A percentile compares a stretch with the other conserved stretches of the same genome.
Evolutionary conservation across 2,888 invertebrate species (phyloP).

Genomic region (Drosophila falleni): DNA sequence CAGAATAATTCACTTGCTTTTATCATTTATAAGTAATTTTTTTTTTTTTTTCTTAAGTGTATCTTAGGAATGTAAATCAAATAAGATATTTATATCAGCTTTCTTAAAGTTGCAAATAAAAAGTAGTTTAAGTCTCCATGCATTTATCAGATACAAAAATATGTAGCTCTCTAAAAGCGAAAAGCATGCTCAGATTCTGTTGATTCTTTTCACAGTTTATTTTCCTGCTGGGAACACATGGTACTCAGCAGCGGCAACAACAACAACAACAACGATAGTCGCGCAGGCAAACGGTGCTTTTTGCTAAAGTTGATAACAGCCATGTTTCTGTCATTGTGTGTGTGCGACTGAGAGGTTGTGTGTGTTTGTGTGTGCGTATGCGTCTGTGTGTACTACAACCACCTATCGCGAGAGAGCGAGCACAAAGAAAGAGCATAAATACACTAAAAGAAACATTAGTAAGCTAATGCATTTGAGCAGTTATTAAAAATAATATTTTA

Average conservation of each 20-base stretch:
- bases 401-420: conserved; percentile 47
- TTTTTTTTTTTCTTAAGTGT: not conserved
- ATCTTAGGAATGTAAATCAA: not conserved
- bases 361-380: conserved; percentile 14
- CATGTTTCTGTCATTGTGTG: conserved; percentile 63
- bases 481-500: not conserved
- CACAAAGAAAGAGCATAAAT: conserved; percentile 25
- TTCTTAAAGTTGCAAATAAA: not conserved
- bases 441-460: conserved; percentile 40
- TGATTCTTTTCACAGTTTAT: not conserved
- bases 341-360: conserved; percentile 30
- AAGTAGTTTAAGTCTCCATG: not conserved
- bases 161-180: not conserved
- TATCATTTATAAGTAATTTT: not conserved
- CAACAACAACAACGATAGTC: conserved; percentile 18
- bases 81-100: not conserved
- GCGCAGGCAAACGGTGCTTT: conserved; percentile 67
- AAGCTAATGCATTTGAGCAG: not conserved
- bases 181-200: not conserved
- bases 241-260: conserved; percentile 23
- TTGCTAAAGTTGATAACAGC: conserved; percentile 78
- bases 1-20: not conserved
- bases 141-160: not conserved
- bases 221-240: conserved; percentile 32
- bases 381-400: conserved; percentile 48